Evolutionary conservation across 2,113 vertebrate species (phyloP), one percentile per base, ranked within the genome.

Genomic region (Phyllostomus discolor): DNA sequence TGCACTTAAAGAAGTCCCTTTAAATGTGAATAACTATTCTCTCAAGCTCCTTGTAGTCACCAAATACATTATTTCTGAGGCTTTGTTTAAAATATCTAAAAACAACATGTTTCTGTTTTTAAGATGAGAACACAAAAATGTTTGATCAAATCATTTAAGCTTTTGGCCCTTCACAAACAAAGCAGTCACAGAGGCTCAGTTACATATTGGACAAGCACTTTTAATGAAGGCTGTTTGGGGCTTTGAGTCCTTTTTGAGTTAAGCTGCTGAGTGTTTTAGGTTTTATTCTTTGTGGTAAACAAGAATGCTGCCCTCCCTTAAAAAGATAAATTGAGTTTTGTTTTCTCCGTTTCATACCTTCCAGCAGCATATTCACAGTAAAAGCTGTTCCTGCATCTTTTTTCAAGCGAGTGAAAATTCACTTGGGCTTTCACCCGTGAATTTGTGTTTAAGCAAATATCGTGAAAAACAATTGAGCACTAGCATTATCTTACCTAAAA

Each of bases 401-500:
- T 70, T 81, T 43, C 43, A 43, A 54, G 64, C 95, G 84, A 95
- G 33, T 85, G 15, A 20, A 94, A 95, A 91, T 43, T 92, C 17
- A 43, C 91, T 95, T 90, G 92, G 73, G 43, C 43, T 48, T 88
- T 94, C 72, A 57, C 28, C 14, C 28, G 8, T 10, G 41, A 70
- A 57, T 95, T 88, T 96, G 90, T 91, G 38, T 67, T 95, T 80
- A 66, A 90, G 87, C 66, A 94, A 91, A 59, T 41, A 1, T 54
- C 54, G 57, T 22, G 11, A 83, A 90, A 94, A 41, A 91, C 70
- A 94, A 97, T 88, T 72, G 86, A 85, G 35, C 35, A 72, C 26
- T 94, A 86, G 41, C 73, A 93, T 84, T 76, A 83, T 43, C 69
- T 80, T 95, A 90, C 88, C 38, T 96, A 95, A 96, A 95, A 95